Evolutionary conservation across 64 coral and sea anemone species (phyloP), one percentile per base, ranked within the genome.

Genomic region (Cladopsammia gracilis): DNA sequence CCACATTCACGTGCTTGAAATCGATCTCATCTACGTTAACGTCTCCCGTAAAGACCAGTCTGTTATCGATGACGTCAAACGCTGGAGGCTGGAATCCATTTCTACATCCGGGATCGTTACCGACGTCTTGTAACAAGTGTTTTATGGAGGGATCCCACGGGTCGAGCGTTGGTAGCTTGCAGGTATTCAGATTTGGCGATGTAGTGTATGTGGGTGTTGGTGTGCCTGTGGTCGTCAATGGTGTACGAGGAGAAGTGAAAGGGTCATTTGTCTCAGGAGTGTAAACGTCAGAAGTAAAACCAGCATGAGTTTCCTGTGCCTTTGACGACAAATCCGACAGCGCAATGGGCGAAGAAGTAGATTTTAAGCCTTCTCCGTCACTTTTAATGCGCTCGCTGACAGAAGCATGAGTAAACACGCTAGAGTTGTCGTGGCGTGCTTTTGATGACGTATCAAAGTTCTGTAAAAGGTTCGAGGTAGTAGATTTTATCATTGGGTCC

Each of bases 81-180:
- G 73, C 62, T 34, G 96, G 64, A 26, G 72, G 70, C 3, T 92
- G 93, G 25, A 92, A 89, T 48, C 85, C 65, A 68, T 66, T 77
- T 10, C 59, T 82, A 83, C 96, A 98, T 25, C 76, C 71, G 14
- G 93, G 93, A 13, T 98, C 85, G 44, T 88, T 82, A 9, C 96
- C 96, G 57, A 85, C 82, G 45, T 95, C 92, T 5, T 20, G 74
- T 15, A 95, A 68, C 10, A 98, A 78, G 62, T 94, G 88, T 12
- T 61, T 79, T 79, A 98, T 92, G 14, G 93, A 88, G 7, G 22
- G 88, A 74, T 98, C 92, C 93, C 89, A 95, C n/a, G 96, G 92
- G 53, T 98, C 71, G 23, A 98, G 52, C 43, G 76, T 82, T 16
- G 96, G 96, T 54, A 98, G 77, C 52, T 98, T 98, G 58, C 96